Base-by-base conservation (phyloP, 1,140 invertebrate genomes). In the Drosophila ogumai region DNA sequence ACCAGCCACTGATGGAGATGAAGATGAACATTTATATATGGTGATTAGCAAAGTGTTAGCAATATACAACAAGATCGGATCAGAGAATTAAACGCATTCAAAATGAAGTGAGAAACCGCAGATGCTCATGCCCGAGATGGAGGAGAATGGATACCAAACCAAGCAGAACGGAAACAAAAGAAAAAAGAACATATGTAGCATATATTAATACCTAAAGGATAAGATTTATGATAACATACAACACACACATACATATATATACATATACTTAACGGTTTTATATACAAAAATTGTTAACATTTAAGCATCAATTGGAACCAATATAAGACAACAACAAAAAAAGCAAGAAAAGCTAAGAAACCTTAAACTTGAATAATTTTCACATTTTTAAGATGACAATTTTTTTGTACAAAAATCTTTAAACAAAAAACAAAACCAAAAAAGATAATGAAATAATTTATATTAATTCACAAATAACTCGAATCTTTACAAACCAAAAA, bases 281-380 rank as follows among this genome's bases (percentile, higher is more conserved):
- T 88, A 88, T 86, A 86, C 67, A 88, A 84, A 49, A 84, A 77
- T 84, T 87, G 80, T 84, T 87, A 87, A 87, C 67, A 88, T 84
- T 64, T 87, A 87, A 87, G 82, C 82, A 87, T 87, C 76, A 88
- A 88, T 88, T 90, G 84, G 84, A 88, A 88, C 84, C 84, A 87
- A 88, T 84, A 88, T 69, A 88, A 90, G 80, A 88, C 82, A 82
- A 81, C 67, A 76, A 31, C 28, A 31, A 17, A 43, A n/a, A 19
- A 52, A 40, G 31, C 36, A 46, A 17, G 25, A 28, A 49, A 49
- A 55, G 17, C 17, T 6, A 52, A 36, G 17, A 22, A 79, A 79
- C 63, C 69, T 64, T 71, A 49, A 78, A 79, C 66, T 87, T 87
- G 64, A 79, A 80, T 84, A 77, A 87, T 81, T 88, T 88, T 80